phyloP scores from a whole-genome alignment of 2,888 invertebrate genomes.

The Drosophila eohydei region DNA sequence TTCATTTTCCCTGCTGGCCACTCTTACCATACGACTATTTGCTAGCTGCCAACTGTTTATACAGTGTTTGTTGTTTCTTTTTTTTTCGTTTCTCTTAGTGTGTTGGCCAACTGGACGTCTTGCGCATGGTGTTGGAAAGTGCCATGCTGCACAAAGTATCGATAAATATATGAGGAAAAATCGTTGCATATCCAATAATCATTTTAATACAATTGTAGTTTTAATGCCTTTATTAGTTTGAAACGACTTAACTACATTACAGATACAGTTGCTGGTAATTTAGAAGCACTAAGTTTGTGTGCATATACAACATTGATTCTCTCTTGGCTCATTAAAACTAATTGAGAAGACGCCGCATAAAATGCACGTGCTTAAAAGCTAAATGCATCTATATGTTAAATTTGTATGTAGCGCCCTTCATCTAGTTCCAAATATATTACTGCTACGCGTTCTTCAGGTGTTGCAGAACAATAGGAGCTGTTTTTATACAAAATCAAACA shows the following conservation, averaged over 20 bases:
- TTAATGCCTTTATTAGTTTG: constrained; percentile 35
- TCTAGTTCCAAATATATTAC: constrained; percentile 5
- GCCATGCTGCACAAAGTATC: constrained; percentile 20
- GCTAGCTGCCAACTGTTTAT: constrained; percentile 70
- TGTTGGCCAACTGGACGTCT: constrained; percentile 39
- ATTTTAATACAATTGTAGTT: constrained; percentile 1
- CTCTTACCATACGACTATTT: constrained; percentile 22
- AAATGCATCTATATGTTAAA: constrained; percentile 55
- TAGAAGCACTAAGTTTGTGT: neutral
- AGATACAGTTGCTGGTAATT: constrained; percentile 20
- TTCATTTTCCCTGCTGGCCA: constrained; percentile 22
- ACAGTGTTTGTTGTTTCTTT: constrained; percentile 49
- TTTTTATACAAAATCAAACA: constrained; percentile 19
- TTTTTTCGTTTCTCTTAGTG: constrained; percentile 13
- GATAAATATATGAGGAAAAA: constrained; percentile 20
- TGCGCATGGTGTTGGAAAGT: constrained; percentile 41
- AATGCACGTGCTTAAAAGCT: constrained; percentile 28
- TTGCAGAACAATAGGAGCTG: constrained; percentile 62
- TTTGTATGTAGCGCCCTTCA: constrained; percentile 16
- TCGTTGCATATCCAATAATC: neutral
- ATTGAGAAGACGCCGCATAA: constrained; percentile 11
- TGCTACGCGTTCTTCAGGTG: constrained; percentile 56
- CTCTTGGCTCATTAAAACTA: constrained; percentile 11
- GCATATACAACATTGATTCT: constrained; percentile 4
- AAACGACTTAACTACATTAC: constrained; percentile 37